These are phyloP conservation scores for Ennomos erosarius DNA, from an alignment of 2,888 invertebrate species.

Conservation along the genomic window DNA sequence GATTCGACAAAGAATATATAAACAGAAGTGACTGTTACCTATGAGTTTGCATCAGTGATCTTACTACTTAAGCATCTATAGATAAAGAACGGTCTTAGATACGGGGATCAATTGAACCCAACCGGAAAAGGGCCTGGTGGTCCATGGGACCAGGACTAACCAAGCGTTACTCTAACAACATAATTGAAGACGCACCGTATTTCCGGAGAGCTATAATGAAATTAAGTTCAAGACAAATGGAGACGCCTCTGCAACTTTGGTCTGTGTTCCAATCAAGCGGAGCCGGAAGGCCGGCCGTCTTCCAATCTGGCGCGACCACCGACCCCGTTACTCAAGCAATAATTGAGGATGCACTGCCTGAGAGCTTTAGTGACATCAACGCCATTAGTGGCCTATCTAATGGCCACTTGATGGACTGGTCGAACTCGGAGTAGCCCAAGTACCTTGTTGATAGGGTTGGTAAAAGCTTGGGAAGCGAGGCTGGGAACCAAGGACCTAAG, in stretches of 20 bases:
- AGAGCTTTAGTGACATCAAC: slow-evolving; percentile 11
- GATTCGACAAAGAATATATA: too few species aligned
- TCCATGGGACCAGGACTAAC: too few species aligned
- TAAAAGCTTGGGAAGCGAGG: slow-evolving; percentile 11
- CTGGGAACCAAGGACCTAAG: neutral
- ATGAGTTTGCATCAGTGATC: too few species aligned
- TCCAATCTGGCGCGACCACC: slow-evolving; percentile 3
- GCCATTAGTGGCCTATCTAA: slow-evolving; percentile 11
- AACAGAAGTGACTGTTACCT: too few species aligned
- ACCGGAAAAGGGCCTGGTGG: too few species aligned
- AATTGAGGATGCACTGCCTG: slow-evolving; percentile 35
- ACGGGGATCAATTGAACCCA: too few species aligned
- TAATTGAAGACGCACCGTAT: too few species aligned
- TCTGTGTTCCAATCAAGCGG: neutral
- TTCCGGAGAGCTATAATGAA: too few species aligned
- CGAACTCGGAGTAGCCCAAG: neutral
- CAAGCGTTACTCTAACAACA: too few species aligned
- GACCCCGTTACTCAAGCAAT: slow-evolving; percentile 25
- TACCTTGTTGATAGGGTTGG: slow-evolving; percentile 1
- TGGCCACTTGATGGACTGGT: slow-evolving; percentile 7
- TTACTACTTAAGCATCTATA: too few species aligned
- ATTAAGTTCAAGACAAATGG: neutral
- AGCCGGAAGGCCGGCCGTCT: neutral
- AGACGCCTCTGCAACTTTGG: neutral
- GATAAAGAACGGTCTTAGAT: too few species aligned